Evolutionary conservation across 1,140 invertebrate species (phyloP).

Genomic region (Meloidogyne hapla): DNA sequence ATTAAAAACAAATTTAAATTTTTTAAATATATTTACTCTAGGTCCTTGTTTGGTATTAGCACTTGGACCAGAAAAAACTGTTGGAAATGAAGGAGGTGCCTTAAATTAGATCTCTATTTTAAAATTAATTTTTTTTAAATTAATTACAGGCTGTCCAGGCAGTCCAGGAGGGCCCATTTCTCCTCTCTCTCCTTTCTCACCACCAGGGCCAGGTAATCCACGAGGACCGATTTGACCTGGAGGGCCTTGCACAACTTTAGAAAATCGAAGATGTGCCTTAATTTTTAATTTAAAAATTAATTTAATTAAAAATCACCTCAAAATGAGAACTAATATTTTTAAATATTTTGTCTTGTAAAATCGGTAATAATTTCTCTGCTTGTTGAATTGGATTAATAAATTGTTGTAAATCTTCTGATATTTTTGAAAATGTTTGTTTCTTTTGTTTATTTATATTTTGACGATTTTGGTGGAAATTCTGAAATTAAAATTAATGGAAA

Average conservation of each 20-base stretch:
- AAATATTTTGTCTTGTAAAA: slow-evolving; percentile 44
- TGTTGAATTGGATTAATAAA: slow-evolving; percentile 16
- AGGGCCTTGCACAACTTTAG: slow-evolving; percentile 43
- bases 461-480: slow-evolving; percentile 11
- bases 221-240: slow-evolving; percentile 53
- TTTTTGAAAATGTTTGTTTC: slow-evolving; percentile 29
- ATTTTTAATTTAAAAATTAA: background rate
- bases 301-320: slow-evolving; percentile 12
- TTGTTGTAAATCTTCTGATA: slow-evolving; percentile 25
- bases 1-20: background rate
- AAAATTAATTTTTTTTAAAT: background rate
- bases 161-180: slow-evolving; percentile 57
- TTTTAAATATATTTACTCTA: slow-evolving; percentile 24
- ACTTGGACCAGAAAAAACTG: slow-evolving; percentile 19
- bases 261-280: slow-evolving; percentile 18
- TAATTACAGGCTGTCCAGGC: slow-evolving; percentile 37
- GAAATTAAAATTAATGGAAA: background rate
- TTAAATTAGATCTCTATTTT: slow-evolving; percentile 9
- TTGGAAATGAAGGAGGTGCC: slow-evolving; percentile 18
- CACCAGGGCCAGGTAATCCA: slow-evolving; percentile 52
- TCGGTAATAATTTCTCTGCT: slow-evolving; percentile 44
- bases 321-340: slow-evolving; percentile 23
- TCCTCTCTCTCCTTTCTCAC: slow-evolving; percentile 56
- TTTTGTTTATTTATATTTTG: background rate
- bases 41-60: slow-evolving; percentile 15